phyloP scores from a whole-genome alignment of 2,888 invertebrate genomes.

The Tiliacea aurago region DNA sequence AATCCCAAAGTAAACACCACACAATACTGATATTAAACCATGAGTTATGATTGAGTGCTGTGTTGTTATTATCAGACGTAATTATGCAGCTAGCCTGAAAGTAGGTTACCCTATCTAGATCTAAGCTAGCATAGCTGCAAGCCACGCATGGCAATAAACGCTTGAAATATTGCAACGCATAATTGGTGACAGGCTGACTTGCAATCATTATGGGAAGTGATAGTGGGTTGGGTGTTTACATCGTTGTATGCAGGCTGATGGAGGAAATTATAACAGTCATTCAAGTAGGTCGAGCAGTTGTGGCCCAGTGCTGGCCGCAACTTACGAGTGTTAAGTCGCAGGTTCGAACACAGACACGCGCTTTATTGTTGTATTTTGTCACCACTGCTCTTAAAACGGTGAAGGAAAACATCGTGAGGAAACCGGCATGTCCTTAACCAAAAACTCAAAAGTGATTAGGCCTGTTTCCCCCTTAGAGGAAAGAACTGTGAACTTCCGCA shows the following conservation, averaged over 20 bases:
- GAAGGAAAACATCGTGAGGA: too few relatives aligned
- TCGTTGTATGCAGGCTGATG: neutral
- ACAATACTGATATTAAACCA: conserved; percentile 30
- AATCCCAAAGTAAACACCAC: conserved; percentile 12
- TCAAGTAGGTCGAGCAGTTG: too few relatives aligned
- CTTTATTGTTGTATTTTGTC: too few relatives aligned
- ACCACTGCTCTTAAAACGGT: too few relatives aligned
- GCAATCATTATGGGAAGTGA: conserved; percentile 46
- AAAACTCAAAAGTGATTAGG: too few relatives aligned
- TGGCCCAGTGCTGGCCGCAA: too few relatives aligned
- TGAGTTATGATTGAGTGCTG: conserved; percentile 49
- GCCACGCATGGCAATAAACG: conserved; percentile 60
- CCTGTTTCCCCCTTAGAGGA: too few relatives aligned
- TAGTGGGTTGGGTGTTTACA: conserved; percentile 22
- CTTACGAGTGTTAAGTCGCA: too few relatives aligned
- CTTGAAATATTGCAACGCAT: conserved; percentile 61
- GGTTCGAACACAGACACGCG: too few relatives aligned
- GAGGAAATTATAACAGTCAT: neutral
- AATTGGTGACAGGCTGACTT: conserved; percentile 56
- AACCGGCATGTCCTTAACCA: too few relatives aligned
- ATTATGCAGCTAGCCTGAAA: conserved; percentile 58
- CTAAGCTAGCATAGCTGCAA: conserved; percentile 54
- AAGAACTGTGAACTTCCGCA: too few relatives aligned
- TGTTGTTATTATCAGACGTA: conserved; percentile 55
- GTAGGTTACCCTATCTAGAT: conserved; percentile 60